Conservation (phyloP, 2,113 vertebrate species). For the Miniopterus natalensis region DNA sequence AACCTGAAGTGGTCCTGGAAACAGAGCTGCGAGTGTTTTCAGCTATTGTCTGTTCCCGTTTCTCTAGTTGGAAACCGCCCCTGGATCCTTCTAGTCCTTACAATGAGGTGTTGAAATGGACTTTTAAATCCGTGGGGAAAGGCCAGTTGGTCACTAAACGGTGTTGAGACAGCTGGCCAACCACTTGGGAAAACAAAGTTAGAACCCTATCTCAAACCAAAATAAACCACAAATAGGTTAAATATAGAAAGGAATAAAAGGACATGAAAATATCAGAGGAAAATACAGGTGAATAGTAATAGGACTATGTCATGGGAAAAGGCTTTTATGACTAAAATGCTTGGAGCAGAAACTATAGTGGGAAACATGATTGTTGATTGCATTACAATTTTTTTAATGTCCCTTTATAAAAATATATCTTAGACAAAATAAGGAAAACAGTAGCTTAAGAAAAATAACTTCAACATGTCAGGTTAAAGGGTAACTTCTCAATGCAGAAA, state of each 20-base stretch:
- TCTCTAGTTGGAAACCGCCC: neutral
- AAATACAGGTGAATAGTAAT: neutral
- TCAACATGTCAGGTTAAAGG: neutral
- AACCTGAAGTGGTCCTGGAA: neutral
- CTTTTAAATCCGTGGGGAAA: neutral
- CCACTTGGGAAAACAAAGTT: constrained; percentile 63
- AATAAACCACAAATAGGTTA: constrained; percentile 57
- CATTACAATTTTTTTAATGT: neutral
- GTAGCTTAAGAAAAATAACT: neutral
- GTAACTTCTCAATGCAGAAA: neutral
- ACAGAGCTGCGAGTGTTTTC: neutral
- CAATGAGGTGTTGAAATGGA: neutral
- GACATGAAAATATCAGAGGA: constrained; percentile 1
- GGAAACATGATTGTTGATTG: neutral
- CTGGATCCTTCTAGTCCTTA: neutral
- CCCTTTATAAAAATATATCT: neutral
- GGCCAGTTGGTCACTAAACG: neutral
- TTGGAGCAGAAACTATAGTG: neutral
- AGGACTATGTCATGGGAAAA: neutral
- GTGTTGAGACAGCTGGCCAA: constrained; percentile 58
- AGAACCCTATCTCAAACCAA: constrained; percentile 62
- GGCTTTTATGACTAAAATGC: neutral
- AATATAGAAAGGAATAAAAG: constrained; percentile 41
- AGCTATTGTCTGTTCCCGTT: neutral
- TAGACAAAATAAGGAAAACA: neutral